Conservation (phyloP, 2,797 vertebrate species). For the Scleropages formosus region DNA sequence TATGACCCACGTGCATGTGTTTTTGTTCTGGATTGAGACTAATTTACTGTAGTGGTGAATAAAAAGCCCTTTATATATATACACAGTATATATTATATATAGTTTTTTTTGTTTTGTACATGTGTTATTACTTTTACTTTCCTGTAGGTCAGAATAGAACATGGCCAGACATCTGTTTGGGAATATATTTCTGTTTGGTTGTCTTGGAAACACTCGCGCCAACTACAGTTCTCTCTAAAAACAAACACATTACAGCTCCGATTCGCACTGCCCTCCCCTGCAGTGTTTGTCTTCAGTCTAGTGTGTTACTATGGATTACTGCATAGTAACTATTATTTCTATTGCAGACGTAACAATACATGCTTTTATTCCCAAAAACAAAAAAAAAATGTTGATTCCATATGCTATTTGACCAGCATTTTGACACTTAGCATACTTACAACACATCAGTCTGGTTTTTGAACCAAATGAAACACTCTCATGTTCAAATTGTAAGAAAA, state of each 20-base stretch:
- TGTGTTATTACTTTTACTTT: not conserved
- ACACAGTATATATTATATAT: not conserved
- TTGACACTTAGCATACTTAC: not conserved
- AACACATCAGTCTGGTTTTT: not conserved
- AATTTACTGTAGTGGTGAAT: too few species aligned
- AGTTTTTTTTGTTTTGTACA: not conserved
- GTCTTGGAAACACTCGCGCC: constrained; percentile 25
- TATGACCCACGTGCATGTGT: too few species aligned
- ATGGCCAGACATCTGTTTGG: constrained; percentile 8
- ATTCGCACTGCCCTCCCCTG: not conserved
- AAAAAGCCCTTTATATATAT: too few species aligned
- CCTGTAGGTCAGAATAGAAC: not conserved
- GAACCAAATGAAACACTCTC: not conserved
- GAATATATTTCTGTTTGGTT: constrained; percentile 28
- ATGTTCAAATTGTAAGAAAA: not conserved
- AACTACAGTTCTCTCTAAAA: not conserved
- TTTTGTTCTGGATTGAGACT: too few species aligned
- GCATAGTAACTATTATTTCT: too few species aligned
- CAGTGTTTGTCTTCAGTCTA: not conserved
- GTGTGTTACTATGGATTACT: constrained; percentile 16
- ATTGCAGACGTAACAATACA: not conserved
- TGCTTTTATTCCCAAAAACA: not conserved
- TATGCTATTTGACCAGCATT: not conserved
- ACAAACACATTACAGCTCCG: not conserved
- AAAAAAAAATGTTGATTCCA: not conserved